Base-by-base conservation (phyloP, 1,140 invertebrate genomes). In the Sitobion miscanthi region DNA sequence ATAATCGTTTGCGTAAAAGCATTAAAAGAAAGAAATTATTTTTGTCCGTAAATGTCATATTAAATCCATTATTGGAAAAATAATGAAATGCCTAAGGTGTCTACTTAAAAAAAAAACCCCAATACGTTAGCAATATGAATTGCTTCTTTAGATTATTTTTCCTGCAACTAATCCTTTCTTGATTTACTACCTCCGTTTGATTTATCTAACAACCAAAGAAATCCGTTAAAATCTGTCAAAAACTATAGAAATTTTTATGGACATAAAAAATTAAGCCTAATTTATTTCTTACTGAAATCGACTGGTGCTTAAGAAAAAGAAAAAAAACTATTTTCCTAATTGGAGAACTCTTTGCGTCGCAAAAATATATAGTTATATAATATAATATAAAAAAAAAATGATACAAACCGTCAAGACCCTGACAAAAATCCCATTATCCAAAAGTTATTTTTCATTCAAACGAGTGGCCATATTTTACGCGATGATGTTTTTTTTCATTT, bases 341-440 rank as follows among this genome's bases (percentile, higher is more conserved):
- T 77, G 30, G 21, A 77, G 62, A 77, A 77, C 62, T 14, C 17
- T 17, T n/a, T 5, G 14, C 62, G 30, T 62, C 25, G 30, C 30
- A 77, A 77, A 17, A 77, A n/a, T 77, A 77, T 77, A 30, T 30
- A 77, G 4, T 17, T n/a, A 69, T 69, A 69, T 69, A 17, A n/a
- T 14, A n/a, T 69, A 69, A 14, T 54, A 69, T 6, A 69, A n/a
- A 69, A 77, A 77, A 69, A 6, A 77, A 77, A 77, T 77, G 62
- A 77, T 77, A 77, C n/a, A 77, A 77, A 77, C 62, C 62, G 14
- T 77, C 62, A 77, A 20, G 30, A n/a, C 62, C 11, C 62, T 77
- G 62, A 77, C 62, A n/a, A 77, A 77, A 77, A 77, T 77, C 30
- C 62, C 82, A 38, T 83, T 83, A 83, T 83, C 82, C 38, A 38